Evolutionary conservation across 2,113 vertebrate genomes (phyloP).

Genomic region (Otus sunia): DNA sequence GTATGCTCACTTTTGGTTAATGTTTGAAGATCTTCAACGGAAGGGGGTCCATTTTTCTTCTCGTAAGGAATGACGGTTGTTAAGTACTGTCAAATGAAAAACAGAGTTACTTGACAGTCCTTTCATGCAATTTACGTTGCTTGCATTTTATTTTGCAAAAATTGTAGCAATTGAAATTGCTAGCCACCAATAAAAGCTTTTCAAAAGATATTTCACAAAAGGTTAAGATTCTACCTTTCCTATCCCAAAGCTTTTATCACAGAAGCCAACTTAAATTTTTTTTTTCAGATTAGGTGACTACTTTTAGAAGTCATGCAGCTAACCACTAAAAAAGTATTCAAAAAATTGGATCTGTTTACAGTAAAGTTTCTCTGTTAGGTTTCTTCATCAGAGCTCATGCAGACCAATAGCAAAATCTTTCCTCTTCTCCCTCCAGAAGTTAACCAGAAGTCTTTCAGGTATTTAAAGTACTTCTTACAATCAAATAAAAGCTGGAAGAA

Average conservation of each 20-base stretch:
- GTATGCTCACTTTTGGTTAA: constrained; percentile 93
- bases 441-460: neutral
- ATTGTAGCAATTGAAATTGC: neutral
- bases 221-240: neutral
- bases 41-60: constrained; percentile 87
- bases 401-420: neutral
- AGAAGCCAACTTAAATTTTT: neutral
- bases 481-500: neutral
- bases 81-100: constrained; percentile 85
- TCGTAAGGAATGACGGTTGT: constrained; percentile 99
- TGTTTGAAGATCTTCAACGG: constrained; percentile 95
- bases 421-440: neutral
- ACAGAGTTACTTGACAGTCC: neutral
- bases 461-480: neutral
- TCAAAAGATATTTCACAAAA: neutral
- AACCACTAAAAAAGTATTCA: neutral
- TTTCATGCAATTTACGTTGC: neutral
- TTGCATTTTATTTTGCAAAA: neutral
- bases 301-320: neutral
- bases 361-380: neutral
- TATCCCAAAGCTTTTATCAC: neutral
- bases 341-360: neutral
- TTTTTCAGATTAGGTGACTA: neutral
- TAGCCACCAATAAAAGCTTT: neutral
- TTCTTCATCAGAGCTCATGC: neutral